Evolutionary conservation across 2,888 invertebrate species (phyloP), one percentile per base, ranked within the genome.

Genomic region (Drosophila merina): DNA sequence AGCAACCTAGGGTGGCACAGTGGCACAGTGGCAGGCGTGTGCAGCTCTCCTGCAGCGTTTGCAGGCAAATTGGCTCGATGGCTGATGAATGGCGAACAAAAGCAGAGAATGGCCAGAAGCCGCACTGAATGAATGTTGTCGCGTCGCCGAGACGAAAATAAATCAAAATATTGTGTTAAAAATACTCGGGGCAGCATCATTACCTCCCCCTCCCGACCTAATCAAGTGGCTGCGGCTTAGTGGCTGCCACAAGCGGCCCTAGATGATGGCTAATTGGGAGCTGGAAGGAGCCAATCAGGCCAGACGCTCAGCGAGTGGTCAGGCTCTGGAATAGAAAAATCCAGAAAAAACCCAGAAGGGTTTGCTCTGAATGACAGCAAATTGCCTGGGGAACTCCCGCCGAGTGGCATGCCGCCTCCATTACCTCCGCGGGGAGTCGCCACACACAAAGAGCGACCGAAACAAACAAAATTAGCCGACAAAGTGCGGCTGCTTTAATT

Each of bases 231-330:
- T 30, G 52, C 28, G 28, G 20, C n/a, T 9, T 5, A 25, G 44
- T 10, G 25, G 45, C 6, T 12, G 56, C 45, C 45, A 55, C 55
- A 56, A 56, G 55, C 30, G 58, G 36, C 59, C 25, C 59, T 47
- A 60, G 59, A 45, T 47, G 59, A 47, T 30, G 47, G 47, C 60
- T 60, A 60, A 60, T 60, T 60, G 60, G 47, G 9, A 60, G n/a
- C 60, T 60, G 60, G 60, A n/a, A 60, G n/a, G 25, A 30, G 20
- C 9, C 60, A 60, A 60, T 60, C 60, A 60, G 60, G 47, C 60
- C 60, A 60, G 60, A 47, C 60, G 7, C 40, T 25, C 60, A 59
- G 60, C 60, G 30, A 31, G 20, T 6, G 14, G 14, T 9, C 42
- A 42, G 42, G 31, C 31, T 38, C 42, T 8, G 20, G 4, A 42